Base-by-base conservation (phyloP, 2,888 invertebrate genomes). In the Rotaria macrura region DNA sequence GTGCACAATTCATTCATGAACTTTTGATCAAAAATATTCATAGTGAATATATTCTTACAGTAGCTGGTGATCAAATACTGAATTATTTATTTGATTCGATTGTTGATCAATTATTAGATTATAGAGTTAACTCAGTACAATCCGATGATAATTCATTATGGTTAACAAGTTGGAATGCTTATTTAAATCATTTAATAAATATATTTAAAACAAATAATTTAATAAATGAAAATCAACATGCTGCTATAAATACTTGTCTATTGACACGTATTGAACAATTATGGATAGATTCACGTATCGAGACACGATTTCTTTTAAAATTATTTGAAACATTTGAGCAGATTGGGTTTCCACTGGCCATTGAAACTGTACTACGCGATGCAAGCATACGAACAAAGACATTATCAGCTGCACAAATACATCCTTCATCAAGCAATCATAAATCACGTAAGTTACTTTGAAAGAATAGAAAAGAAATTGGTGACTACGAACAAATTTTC, bases 71-170 rank as follows among this genome's bases (percentile, higher is more conserved):
- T 43, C 7, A 43, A n/a, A 79, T 79, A 12, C 43, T 79, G 23
- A 40, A 79, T 79, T 79, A 79, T 79, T 43, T 79, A 43, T 79
- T 79, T 43, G 79, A 79, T 43, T 43, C 79, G 14, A 79, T 79
- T 79, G 25, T n/a, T 43, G 79, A 79, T 79, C 43, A 43, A 79
- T 43, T 43, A 79, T n/a, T 65, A 34, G 65, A 65, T 34, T 34
- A 65, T 34, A 29, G 17, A 20, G 38, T 34, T 9, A 65, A 65
- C 38, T 65, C 20, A 29, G 38, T 6, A 29, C 14, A 40, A n/a
- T 34, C 7, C 12, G 20, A 43, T 25, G 79, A 79, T 5, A 25
- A 79, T 38, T n/a, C 9, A 4, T n/a, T 43, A 79, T 79, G 40
- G 40, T 43, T 79, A 43, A 79, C 2, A 0, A 79, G 43, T 79